Base-by-base conservation (phyloP, 37 sponge, comb jelly and placozoan genomes). In the Ianthella basta region DNA sequence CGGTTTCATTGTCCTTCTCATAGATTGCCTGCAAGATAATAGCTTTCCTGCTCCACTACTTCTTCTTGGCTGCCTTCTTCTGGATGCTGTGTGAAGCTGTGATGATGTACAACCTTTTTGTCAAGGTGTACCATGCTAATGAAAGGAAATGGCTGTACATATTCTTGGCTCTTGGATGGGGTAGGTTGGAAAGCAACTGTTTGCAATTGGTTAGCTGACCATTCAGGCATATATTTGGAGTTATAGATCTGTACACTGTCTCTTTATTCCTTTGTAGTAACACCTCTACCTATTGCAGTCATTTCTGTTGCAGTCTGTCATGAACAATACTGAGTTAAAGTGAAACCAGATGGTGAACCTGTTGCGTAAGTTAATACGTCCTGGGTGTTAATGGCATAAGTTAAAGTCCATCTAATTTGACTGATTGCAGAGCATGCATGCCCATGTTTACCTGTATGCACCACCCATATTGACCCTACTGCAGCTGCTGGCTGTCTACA, bases 401-500 rank as follows among this genome's bases (percentile, higher is more conserved):
- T n/a, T n/a, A n/a, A n/a, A n/a, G n/a, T n/a, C n/a, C n/a, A n/a
- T n/a, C n/a, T n/a, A n/a, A n/a, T n/a, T n/a, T n/a, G n/a, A n/a
- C n/a, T n/a, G n/a, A n/a, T n/a, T n/a, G n/a, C n/a, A n/a, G n/a
- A n/a, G n/a, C n/a, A n/a, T n/a, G n/a, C n/a, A n/a, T n/a, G n/a
- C n/a, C n/a, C n/a, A n/a, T n/a, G n/a, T n/a, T n/a, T n/a, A n/a
- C n/a, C n/a, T n/a, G n/a, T n/a, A n/a, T n/a, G n/a, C n/a, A n/a
- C n/a, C n/a, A n/a, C n/a, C n/a, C n/a, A n/a, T n/a, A n/a, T n/a
- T n/a, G n/a, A n/a, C n/a, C 50, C 34, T 6, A 4, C 70, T 75
- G 25, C n/a, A 75, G 78, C 20, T 75, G 78, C 54, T 75, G 78
- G 78, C 25, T 75, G 78, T 40, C 78, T 23, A n/a, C 12, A 44